A percentile compares a stretch with the other conserved stretches of the same genome.
These are phyloP conservation scores for Mechanitis messenoides DNA, from an alignment of 2,888 invertebrate genomes.

Conservation along the genomic window DNA sequence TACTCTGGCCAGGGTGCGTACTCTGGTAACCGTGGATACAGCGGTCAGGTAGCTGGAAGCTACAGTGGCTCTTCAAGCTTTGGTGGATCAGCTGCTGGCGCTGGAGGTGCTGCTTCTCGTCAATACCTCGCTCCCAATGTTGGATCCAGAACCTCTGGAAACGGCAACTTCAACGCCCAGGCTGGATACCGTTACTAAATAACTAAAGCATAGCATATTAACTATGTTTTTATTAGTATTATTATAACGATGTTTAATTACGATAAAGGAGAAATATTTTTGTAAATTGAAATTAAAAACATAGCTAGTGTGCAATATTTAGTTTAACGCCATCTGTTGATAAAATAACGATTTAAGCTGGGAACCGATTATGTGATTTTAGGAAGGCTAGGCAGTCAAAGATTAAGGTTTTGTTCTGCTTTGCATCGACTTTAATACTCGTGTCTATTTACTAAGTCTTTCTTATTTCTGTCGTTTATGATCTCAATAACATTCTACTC, in stretches of 20 bases:
- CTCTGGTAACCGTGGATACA: constrained; percentile 15
- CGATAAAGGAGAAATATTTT: not conserved
- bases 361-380: constrained; percentile 40
- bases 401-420: constrained; percentile 21
- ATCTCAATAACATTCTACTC: constrained; percentile 39
- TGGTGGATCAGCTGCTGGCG: constrained; percentile 33
- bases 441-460: constrained; percentile 25
- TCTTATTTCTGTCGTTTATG: constrained; percentile 34
- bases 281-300: constrained; percentile 5
- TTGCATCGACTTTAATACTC: constrained; percentile 30
- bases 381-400: constrained; percentile 28
- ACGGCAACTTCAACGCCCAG: constrained; percentile 67
- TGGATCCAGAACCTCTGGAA: constrained; percentile 56
- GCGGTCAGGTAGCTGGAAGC: constrained; percentile 21
- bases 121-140: constrained; percentile 67
- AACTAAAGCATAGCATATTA: constrained; percentile 24
- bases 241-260: not conserved
- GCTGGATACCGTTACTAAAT: constrained; percentile 65
- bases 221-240: constrained; percentile 12
- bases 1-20: constrained; percentile 27
- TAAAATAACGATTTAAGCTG: constrained; percentile 34
- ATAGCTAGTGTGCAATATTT: constrained; percentile 17
- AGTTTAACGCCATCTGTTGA: constrained; percentile 22
- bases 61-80: constrained; percentile 27
- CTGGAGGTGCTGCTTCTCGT: constrained; percentile 54